These are phyloP conservation scores for Drosophila formosana DNA, from an alignment of 2,888 invertebrate genomes.

Conservation along the genomic window DNA sequence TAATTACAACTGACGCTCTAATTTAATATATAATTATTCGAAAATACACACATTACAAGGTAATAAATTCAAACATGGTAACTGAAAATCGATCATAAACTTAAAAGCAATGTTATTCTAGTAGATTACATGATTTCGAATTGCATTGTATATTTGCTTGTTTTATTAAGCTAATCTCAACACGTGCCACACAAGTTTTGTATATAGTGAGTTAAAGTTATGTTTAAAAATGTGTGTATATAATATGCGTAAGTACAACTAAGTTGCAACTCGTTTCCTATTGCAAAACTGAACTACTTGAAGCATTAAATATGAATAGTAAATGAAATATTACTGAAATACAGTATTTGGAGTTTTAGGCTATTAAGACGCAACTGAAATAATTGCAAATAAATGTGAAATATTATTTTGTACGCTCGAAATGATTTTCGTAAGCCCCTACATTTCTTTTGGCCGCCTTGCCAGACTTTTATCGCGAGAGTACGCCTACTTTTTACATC, in stretches of 20 bases:
- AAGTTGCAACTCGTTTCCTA: conserved; percentile 10
- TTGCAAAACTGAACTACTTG: conserved; percentile 13
- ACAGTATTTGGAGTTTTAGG: conserved; percentile 12
- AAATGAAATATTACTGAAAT: conserved; percentile 17
- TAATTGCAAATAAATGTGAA: conserved; percentile 35
- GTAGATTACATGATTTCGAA: background rate
- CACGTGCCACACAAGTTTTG: background rate
- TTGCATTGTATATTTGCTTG: background rate
- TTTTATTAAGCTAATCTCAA: background rate
- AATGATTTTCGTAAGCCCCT: conserved; percentile 26
- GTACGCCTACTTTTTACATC: conserved; percentile 71
- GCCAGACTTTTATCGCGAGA: conserved; percentile 23
- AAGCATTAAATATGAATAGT: conserved; percentile 20
- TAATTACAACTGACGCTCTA: no score
- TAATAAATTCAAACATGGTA: background rate
- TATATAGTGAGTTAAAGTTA: background rate
- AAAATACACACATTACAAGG: background rate
- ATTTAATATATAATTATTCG: no score
- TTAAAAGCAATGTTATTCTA: background rate
- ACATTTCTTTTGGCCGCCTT: conserved; percentile 23
- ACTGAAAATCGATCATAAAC: background rate
- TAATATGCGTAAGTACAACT: conserved; percentile 15
- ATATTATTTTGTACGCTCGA: conserved; percentile 38
- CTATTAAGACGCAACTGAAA: conserved; percentile 7
- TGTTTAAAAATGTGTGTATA: background rate